Evolutionary conservation across 2,113 vertebrate species (phyloP).

Genomic region (Pangasianodon gigas): DNA sequence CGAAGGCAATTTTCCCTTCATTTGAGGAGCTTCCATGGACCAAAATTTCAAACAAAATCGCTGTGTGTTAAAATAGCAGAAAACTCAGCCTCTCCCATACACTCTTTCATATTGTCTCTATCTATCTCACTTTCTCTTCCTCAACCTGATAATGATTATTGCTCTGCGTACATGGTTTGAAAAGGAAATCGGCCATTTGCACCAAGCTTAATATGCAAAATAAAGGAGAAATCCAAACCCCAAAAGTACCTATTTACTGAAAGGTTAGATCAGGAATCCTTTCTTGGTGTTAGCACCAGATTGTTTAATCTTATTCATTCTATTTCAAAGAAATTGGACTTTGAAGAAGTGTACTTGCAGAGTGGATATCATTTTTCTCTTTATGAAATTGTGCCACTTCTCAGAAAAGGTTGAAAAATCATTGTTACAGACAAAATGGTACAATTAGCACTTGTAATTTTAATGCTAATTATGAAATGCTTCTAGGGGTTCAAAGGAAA

Average conservation of each 20-base stretch:
- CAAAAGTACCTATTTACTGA: neutral
- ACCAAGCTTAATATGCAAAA: neutral
- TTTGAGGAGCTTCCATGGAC: constrained; percentile 44
- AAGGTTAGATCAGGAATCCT: constrained; percentile 14
- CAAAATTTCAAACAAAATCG: constrained; percentile 53
- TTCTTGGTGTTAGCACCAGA: neutral
- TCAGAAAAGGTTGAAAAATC: neutral
- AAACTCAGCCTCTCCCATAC: constrained; percentile 6
- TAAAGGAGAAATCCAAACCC: neutral
- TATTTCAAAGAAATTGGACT: neutral
- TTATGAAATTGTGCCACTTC: neutral
- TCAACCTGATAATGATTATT: constrained; percentile 21
- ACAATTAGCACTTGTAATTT: neutral
- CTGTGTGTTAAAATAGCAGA: constrained; percentile 51
- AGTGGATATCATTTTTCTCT: neutral
- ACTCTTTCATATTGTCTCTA: constrained; percentile 5
- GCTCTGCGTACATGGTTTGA: neutral
- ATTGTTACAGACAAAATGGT: neutral
- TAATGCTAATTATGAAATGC: neutral
- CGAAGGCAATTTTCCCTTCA: constrained; percentile 51
- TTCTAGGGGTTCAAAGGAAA: neutral
- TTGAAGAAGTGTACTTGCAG: neutral
- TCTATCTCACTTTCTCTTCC: constrained; percentile 16
- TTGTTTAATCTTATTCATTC: neutral
- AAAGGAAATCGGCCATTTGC: constrained; percentile 9